These are phyloP conservation scores for Linepithema humile DNA, from an alignment of 1,140 invertebrate species.

Conservation along the genomic window DNA sequence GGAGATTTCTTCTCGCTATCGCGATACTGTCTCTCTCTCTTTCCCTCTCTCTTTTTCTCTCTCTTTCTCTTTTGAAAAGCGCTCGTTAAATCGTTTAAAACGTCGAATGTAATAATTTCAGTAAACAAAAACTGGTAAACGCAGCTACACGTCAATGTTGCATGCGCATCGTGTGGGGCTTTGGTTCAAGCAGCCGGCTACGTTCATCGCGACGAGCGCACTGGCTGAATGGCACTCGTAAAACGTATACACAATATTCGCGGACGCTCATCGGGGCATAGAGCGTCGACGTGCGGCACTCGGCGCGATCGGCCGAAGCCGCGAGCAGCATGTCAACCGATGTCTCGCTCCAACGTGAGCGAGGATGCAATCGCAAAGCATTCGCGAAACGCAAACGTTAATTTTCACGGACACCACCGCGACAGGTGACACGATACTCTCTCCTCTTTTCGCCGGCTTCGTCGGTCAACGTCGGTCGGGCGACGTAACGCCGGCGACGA, in stretches of 20 bases:
- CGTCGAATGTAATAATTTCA: neutral
- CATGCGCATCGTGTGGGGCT: neutral
- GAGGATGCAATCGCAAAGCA: neutral
- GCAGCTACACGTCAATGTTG: slow-evolving; percentile 2
- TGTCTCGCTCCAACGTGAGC: neutral
- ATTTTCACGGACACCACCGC: slow-evolving; percentile 26
- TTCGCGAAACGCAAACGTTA: neutral
- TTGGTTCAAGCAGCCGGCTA: neutral
- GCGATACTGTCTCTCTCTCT: neutral
- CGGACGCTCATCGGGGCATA: neutral
- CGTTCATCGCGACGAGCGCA: slow-evolving; percentile 24
- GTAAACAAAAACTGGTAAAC: neutral
- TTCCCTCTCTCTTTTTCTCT: too few relatives aligned
- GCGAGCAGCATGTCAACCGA: slow-evolving; percentile 24
- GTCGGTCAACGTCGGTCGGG: slow-evolving; percentile 6
- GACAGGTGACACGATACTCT: slow-evolving; percentile 11
- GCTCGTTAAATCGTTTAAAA: neutral
- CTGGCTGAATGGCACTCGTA: slow-evolving; percentile 31
- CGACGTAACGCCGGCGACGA: too few relatives aligned
- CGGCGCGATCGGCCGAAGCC: neutral
- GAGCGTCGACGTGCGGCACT: slow-evolving; percentile 25
- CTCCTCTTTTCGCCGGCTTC: neutral
- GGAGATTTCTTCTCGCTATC: neutral
- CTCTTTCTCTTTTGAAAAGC: too few relatives aligned
- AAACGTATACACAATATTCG: slow-evolving; percentile 21